Percentiles rank a stretch among this genome's conserved stretches.
These are phyloP conservation scores for Drosophila demipolita DNA, from an alignment of 2,888 invertebrate species.

Conservation along the genomic window DNA sequence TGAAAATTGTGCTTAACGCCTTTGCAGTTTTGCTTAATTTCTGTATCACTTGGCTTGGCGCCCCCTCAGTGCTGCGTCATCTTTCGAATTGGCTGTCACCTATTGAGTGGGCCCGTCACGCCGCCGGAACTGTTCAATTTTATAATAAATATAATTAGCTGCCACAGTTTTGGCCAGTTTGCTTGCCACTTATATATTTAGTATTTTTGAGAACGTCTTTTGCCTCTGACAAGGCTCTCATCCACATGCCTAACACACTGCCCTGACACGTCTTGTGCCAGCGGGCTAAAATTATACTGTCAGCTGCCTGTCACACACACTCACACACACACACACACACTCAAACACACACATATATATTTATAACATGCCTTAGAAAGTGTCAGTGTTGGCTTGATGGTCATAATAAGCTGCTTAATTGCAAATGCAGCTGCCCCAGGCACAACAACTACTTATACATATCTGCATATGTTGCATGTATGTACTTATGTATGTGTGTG, in stretches of 20 bases:
- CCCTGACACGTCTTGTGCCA: slow-evolving; percentile 13
- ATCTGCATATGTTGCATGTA: neutral
- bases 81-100: slow-evolving; percentile 62
- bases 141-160: slow-evolving; percentile 70
- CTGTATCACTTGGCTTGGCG: slow-evolving; percentile 33
- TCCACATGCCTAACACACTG: neutral
- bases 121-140: slow-evolving; percentile 67
- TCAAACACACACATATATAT: no score
- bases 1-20: slow-evolving; percentile 64
- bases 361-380: slow-evolving; percentile 36
- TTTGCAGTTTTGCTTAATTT: slow-evolving; percentile 48
- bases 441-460: slow-evolving; percentile 2
- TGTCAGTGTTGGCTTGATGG: slow-evolving; percentile 52
- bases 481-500: neutral
- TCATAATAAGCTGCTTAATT: slow-evolving; percentile 73
- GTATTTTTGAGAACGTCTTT: neutral
- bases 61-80: slow-evolving; percentile 58
- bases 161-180: slow-evolving; percentile 10
- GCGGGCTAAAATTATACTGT: slow-evolving; percentile 16
- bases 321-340: slow-evolving; percentile 6
- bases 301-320: slow-evolving; percentile 16
- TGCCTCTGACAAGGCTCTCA: neutral
- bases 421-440: slow-evolving; percentile 60
- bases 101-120: slow-evolving; percentile 46
- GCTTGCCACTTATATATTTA: neutral